Conservation (phyloP, 2,113 vertebrate genomes). For the Silurus glanis region DNA sequence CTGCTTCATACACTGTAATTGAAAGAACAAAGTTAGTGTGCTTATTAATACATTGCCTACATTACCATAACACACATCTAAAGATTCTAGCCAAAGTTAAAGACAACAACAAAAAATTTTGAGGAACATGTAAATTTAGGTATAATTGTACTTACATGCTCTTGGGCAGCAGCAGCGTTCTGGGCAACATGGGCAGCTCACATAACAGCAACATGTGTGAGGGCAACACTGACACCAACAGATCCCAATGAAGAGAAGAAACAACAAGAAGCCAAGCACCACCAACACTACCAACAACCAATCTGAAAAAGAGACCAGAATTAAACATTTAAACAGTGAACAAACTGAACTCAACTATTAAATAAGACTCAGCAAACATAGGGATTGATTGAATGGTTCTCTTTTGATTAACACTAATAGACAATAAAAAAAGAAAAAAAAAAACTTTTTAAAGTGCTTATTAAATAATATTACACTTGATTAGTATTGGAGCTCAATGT, state of each 20-base stretch:
- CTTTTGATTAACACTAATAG: too few species aligned
- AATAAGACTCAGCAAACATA: background rate
- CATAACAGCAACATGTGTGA: slow-evolving; percentile 88
- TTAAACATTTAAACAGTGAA: background rate
- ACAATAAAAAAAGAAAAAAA: too few species aligned
- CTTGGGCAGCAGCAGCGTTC: slow-evolving; percentile 87
- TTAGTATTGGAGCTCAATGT: too few species aligned
- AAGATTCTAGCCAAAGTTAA: background rate
- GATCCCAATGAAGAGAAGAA: slow-evolving; percentile 82
- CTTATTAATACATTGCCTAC: too few species aligned
- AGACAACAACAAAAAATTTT: background rate
- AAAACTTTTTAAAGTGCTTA: too few species aligned
- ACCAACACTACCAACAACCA: slow-evolving; percentile 86
- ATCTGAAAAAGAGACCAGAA: slow-evolving; percentile 67
- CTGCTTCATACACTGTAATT: slow-evolving; percentile 82
- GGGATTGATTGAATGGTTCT: too few species aligned
- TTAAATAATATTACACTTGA: too few species aligned
- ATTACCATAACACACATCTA: background rate
- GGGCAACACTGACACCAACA: slow-evolving; percentile 95
- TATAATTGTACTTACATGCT: slow-evolving; percentile 75
- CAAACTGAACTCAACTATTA: too few species aligned
- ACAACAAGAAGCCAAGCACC: slow-evolving; percentile 74
- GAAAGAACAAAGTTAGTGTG: background rate
- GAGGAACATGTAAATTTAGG: background rate
- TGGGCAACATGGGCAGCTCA: slow-evolving; percentile 88